These are phyloP conservation scores for Oligia strigilis DNA, from an alignment of 2,888 invertebrate species.

Conservation along the genomic window DNA sequence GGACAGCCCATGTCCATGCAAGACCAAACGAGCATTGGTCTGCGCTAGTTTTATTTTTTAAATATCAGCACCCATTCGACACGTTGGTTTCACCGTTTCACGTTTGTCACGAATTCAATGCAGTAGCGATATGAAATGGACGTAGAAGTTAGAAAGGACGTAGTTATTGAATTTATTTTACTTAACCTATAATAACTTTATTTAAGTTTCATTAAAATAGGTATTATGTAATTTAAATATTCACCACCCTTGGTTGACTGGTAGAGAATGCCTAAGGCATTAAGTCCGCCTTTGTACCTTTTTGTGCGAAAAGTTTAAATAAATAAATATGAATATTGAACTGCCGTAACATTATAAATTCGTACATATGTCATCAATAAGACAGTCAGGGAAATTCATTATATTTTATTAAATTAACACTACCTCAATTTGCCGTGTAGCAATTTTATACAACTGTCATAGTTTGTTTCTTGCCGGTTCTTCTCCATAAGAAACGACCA, in stretches of 20 bases:
- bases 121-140: constrained; percentile 21
- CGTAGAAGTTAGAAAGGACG: background rate
- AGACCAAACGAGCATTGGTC: constrained; percentile 57
- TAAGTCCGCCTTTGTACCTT: no score
- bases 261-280: no score
- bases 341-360: background rate
- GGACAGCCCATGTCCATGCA: constrained; percentile 75
- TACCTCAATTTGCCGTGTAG: background rate
- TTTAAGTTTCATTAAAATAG: background rate
- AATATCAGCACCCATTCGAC: constrained; percentile 39
- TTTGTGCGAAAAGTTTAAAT: no score
- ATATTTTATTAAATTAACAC: background rate
- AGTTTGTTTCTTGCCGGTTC: no score
- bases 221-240: background rate
- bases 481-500: no score
- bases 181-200: background rate
- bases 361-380: background rate
- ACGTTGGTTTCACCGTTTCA: constrained; percentile 28
- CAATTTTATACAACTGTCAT: background rate
- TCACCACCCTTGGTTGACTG: no score
- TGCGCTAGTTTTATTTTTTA: constrained; percentile 52
- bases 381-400: background rate
- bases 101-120: constrained; percentile 4
- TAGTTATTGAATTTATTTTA: background rate
- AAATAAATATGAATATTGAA: no score